Evolutionary conservation across 2,113 vertebrate species (phyloP).

Genomic region (Reinhardtius hippoglossoides): DNA sequence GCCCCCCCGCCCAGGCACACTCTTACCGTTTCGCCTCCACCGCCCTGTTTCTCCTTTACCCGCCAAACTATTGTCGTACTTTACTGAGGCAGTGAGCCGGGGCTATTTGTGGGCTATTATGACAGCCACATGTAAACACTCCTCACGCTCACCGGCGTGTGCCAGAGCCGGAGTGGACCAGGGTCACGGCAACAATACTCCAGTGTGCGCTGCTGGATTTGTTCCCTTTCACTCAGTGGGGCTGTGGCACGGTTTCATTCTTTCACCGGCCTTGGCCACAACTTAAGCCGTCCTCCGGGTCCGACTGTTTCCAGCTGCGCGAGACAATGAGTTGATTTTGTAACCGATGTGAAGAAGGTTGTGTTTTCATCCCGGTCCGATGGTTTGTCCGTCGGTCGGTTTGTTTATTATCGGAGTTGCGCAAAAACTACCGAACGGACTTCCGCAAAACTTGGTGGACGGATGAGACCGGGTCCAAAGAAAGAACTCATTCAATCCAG

Average conservation of each 20-base stretch:
- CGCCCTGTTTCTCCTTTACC: slow-evolving; percentile 46
- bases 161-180: slow-evolving; percentile 53
- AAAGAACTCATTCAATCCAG: too few species aligned
- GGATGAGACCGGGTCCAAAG: too few species aligned
- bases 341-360: too few species aligned
- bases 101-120: slow-evolving; percentile 78
- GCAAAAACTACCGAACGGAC: too few species aligned
- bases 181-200: slow-evolving; percentile 43
- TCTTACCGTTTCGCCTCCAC: slow-evolving; percentile 20
- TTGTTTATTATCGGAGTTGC: too few species aligned
- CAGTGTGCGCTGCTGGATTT: too few species aligned
- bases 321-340: not conserved
- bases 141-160: slow-evolving; percentile 57
- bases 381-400: not conserved
- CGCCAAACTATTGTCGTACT: slow-evolving; percentile 75
- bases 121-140: slow-evolving; percentile 80
- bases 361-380: too few species aligned
- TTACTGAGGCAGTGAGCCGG: slow-evolving; percentile 45
- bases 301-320: not conserved
- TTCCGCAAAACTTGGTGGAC: too few species aligned
- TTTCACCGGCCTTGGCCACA: not conserved
- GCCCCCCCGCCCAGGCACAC: slow-evolving; percentile 25
- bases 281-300: not conserved
- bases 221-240: not conserved
- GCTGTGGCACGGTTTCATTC: not conserved